Evolutionary conservation across 2,888 invertebrate species (phyloP).

Genomic region (Macropis europaea): DNA sequence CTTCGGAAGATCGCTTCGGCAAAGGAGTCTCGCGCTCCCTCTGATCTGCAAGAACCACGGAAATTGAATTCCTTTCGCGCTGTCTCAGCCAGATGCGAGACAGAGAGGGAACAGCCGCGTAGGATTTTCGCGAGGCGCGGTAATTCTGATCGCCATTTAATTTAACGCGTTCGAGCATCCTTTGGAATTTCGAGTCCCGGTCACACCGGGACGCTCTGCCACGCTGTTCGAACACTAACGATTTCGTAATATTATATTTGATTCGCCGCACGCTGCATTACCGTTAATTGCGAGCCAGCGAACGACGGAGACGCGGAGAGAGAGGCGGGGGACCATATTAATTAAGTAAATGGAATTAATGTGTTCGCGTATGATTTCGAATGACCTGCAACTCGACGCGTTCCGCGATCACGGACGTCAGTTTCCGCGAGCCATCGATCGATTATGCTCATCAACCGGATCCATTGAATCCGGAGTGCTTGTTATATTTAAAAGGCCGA

Average conservation of each 20-base stretch:
- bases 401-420: too few species aligned
- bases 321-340: constrained; percentile 13
- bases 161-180: neutral
- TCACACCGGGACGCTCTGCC: neutral
- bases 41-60: neutral
- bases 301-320: neutral
- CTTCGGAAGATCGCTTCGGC: too few species aligned
- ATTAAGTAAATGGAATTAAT: constrained; percentile 40
- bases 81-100: neutral
- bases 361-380: constrained; percentile 5
- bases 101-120: too few species aligned
- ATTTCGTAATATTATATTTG: constrained; percentile 23
- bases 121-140: too few species aligned
- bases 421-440: too few species aligned
- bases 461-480: too few species aligned
- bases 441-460: too few species aligned
- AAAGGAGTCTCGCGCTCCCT: too few species aligned
- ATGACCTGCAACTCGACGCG: neutral
- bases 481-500: too few species aligned
- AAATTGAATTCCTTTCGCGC: constrained; percentile 17
- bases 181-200: neutral
- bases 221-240: constrained; percentile 13
- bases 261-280: constrained; percentile 26
- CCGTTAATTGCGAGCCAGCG: constrained; percentile 43
- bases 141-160: constrained; percentile 12